Evolutionary conservation across 53 echinoderm and acorn worm genomes (phyloP), one percentile per base, ranked within the genome.

Genomic region (Mesocentrotus franciscanus): DNA sequence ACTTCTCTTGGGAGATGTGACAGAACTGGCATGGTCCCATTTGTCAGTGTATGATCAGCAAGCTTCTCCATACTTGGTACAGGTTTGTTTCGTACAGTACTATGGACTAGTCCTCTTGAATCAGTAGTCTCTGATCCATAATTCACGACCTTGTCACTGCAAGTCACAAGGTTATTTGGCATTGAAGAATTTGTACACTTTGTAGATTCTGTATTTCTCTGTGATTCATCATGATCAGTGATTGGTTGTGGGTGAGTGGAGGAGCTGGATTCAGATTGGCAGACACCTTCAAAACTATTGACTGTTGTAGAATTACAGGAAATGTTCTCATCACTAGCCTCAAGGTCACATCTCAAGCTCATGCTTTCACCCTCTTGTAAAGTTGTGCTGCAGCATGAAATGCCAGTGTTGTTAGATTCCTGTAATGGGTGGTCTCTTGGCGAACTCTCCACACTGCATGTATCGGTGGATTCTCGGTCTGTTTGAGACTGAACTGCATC

Each of bases 381-480:
- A 10, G 91, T 68, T 66, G 91, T 66, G 68, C 91, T 91, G 91
- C 91, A 91, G 70, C 91, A 91, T 10, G 64, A 22, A 24, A 66
- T 64, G 16, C 70, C 91, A 17, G 62, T 10, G 36, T 66, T 64
- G 32, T 13, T 91, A 9, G 66, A 66, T 14, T 68, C 91, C 87
- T 87, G 59, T 58, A 87, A 7, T n/a, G 91, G 66, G 2, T 61
- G 91, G 34, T 92, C 92, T 74, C 75, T 26, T 71, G 92, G 92
- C 4, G 75, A 92, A 27, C 92, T 92, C 27, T 71, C 92, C 55
- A 92, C 92, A 26, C 92, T 92, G 36, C 92, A 92, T 10, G 92
- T 92, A 92, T 92, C 92, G 9, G 92, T 92, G 55, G 92, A 92
- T 74, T 92, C 92, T 24, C 68, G 42, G 56, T 92, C 92, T 74